Evolutionary conservation across 2,888 invertebrate species (phyloP).

Genomic region (Buathra laborator): DNA sequence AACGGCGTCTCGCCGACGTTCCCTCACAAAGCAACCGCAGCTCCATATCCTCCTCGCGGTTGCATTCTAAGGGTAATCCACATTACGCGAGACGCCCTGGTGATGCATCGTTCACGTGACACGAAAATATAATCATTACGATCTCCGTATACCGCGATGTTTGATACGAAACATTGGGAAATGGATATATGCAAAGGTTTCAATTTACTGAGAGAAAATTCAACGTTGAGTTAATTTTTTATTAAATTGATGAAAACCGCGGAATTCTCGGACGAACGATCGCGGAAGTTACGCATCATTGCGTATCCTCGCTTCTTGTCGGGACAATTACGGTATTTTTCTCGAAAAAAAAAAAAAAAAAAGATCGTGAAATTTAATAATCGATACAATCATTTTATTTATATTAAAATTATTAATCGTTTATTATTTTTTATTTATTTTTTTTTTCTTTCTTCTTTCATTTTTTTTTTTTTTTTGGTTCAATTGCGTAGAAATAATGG

Average conservation of each 20-base stretch:
- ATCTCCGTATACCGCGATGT: not conserved
- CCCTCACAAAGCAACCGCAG: constrained; percentile 6
- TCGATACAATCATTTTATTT: too few species aligned
- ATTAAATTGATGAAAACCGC: constrained; percentile 28
- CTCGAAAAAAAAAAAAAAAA: too few species aligned
- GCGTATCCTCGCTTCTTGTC: too few species aligned
- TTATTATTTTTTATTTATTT: too few species aligned
- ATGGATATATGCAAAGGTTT: constrained; percentile 32
- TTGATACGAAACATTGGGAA: constrained; percentile 43
- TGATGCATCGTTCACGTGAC: constrained; percentile 72
- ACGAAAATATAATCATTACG: constrained; percentile 55
- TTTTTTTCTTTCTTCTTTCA: too few species aligned
- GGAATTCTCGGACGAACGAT: constrained; percentile 7
- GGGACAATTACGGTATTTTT: too few species aligned
- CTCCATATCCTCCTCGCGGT: constrained; percentile 35
- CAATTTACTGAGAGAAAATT: constrained; percentile 42
- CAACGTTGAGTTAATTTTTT: constrained; percentile 8
- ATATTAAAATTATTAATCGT: too few species aligned
- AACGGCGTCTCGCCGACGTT: not conserved
- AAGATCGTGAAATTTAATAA: too few species aligned
- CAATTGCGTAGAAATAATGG: too few species aligned
- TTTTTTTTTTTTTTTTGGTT: too few species aligned
- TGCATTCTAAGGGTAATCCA: constrained; percentile 73
- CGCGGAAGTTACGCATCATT: not conserved
- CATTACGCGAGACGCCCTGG: constrained; percentile 72